Conservation (phyloP, 2,888 invertebrate species). For the Drosophila formosana region DNA sequence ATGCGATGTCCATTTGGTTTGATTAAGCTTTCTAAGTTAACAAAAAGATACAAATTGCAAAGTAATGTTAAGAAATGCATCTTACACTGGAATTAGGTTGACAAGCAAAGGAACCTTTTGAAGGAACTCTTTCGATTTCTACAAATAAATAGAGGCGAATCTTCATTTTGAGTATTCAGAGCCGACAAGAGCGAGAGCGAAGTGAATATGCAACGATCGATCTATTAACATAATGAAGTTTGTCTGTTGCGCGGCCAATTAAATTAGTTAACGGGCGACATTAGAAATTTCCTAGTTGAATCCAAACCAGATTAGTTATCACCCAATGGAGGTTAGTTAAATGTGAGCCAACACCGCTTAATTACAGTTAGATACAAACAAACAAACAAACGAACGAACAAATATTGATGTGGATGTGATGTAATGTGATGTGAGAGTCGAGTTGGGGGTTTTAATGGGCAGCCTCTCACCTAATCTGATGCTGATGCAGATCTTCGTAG, state of each 20-base stretch:
- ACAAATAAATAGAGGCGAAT: not conserved
- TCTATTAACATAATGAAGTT: not conserved
- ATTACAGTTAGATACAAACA: not conserved
- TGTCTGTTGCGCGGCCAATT: no score
- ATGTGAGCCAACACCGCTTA: slow-evolving; percentile 36
- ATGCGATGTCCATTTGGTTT: no score
- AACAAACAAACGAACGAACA: not conserved
- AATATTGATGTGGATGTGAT: not conserved
- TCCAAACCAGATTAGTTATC: not conserved
- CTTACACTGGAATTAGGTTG: not conserved
- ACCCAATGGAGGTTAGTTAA: slow-evolving; percentile 18
- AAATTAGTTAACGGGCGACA: not conserved
- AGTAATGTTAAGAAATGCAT: not conserved
- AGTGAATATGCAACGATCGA: not conserved
- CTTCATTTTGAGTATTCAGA: not conserved
- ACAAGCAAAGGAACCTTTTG: slow-evolving; percentile 1
- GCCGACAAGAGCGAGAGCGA: not conserved
- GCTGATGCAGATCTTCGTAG: slow-evolving; percentile 94
- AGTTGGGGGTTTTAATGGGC: not conserved
- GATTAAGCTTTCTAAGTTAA: no score
- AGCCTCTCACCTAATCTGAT: slow-evolving; percentile 91
- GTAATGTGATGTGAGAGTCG: slow-evolving; percentile 11
- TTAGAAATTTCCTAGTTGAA: not conserved
- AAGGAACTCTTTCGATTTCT: not conserved
- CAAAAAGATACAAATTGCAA: no score